phyloP scores from a whole-genome alignment of 2,888 invertebrate species.

The Leptarthrus brevirostris region DNA sequence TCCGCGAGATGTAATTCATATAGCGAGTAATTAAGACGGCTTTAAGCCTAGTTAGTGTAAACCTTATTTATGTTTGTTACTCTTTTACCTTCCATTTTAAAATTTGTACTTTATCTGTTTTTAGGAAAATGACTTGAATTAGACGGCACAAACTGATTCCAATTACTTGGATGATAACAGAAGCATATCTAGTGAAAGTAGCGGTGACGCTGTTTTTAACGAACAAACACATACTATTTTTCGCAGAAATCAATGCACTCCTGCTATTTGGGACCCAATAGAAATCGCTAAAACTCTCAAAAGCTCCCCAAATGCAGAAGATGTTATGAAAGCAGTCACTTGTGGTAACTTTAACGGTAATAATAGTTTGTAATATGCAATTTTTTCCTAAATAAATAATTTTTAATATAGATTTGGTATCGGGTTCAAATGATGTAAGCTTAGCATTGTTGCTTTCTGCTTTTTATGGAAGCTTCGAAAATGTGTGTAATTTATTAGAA shows the following conservation, averaged over 20 bases:
- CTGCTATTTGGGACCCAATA: conserved; percentile 62
- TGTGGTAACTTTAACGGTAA: conserved; percentile 61
- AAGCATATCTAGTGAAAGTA: conserved; percentile 65
- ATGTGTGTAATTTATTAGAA: conserved; percentile 60
- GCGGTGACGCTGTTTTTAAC: conserved; percentile 63
- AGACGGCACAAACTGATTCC: conserved; percentile 59
- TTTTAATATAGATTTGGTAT: conserved; percentile 57
- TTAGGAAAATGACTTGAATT: conserved; percentile 66
- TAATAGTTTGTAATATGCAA: not conserved
- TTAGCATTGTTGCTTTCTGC: conserved; percentile 63
- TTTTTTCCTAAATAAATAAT: not conserved
- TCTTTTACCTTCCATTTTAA: no score
- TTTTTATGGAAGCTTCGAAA: conserved; percentile 62
- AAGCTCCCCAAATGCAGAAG: conserved; percentile 58
- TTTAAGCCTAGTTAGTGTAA: no score
- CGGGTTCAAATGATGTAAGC: conserved; percentile 62
- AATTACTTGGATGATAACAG: conserved; percentile 62
- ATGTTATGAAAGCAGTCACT: conserved; percentile 61
- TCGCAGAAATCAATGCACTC: conserved; percentile 61
- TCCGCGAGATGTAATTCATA: no score
- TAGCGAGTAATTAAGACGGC: no score
- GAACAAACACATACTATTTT: conserved; percentile 63
- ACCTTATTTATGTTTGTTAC: no score
- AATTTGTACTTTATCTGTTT: no score
- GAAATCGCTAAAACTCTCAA: conserved; percentile 64